These are phyloP conservation scores for Lasius platythorax DNA, from an alignment of 2,888 invertebrate species.

Conservation along the genomic window DNA sequence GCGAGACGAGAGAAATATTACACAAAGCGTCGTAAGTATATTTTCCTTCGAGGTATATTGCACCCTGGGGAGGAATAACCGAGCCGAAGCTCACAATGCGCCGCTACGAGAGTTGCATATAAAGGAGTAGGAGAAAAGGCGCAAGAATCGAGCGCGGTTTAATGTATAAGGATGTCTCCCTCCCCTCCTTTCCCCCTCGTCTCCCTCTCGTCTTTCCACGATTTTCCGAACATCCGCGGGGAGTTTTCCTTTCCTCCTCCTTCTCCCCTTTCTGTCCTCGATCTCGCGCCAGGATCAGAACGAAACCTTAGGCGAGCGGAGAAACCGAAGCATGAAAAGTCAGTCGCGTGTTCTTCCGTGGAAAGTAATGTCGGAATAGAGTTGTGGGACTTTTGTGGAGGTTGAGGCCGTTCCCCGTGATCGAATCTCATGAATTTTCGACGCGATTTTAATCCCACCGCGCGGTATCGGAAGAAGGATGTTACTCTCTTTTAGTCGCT, in stretches of 20 bases:
- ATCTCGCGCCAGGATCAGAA: conserved; percentile 44
- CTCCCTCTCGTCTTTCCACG: background rate
- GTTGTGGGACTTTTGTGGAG: background rate
- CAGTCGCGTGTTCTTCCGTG: conserved; percentile 47
- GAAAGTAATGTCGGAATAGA: conserved; percentile 30
- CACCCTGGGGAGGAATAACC: conserved; percentile 70
- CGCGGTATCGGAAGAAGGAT: conserved; percentile 12
- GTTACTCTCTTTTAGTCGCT: conserved; percentile 25
- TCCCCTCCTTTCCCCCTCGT: background rate
- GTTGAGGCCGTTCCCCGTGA: conserved; percentile 21
- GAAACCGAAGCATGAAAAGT: conserved; percentile 46
- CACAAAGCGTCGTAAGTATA: conserved; percentile 59
- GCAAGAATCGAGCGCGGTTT: conserved; percentile 39
- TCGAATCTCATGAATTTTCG: conserved; percentile 54
- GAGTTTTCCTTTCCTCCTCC: conserved; percentile 2
- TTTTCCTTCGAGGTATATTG: conserved; percentile 69
- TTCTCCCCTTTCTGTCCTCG: conserved; percentile 19
- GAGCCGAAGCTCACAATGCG: conserved; percentile 67
- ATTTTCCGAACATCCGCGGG: conserved; percentile 19
- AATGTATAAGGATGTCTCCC: conserved; percentile 47
- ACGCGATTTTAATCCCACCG: conserved; percentile 51
- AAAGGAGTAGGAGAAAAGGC: conserved; percentile 46
- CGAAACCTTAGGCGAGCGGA: conserved; percentile 30
- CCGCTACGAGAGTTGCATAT: conserved; percentile 65
- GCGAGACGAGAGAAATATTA: conserved; percentile 62